Evolutionary conservation across 2,888 invertebrate species (phyloP), one percentile per base, ranked within the genome.

Genomic region (Abrostola tripartita): DNA sequence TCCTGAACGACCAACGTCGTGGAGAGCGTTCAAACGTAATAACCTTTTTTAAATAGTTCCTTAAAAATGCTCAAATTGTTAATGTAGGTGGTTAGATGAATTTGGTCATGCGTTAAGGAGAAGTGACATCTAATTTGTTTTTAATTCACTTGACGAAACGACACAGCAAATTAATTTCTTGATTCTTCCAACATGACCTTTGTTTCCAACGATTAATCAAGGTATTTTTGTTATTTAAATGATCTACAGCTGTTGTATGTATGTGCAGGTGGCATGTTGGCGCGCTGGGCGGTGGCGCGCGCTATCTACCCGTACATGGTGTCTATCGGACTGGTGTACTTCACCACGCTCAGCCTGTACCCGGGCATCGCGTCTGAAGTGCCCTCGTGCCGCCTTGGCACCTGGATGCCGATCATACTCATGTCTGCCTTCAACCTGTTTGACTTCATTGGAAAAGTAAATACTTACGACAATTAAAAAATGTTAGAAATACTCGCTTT

Each of bases 291-390:
- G 69, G 98, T 98, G 0, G 97, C 98, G 0, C 97, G 97, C 76
- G 96, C 96, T 0, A 97, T 98, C 73, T 98, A 98, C 91, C 98
- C 98, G 0, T 98, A 98, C 90, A 98, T 98, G 98, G 95, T 97
- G 47, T 97, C 98, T 36, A 98, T 98, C 77, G 97, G 97, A 0
- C 91, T 98, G 68, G 98, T 98, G 1, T 98, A 98, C 88, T 98
- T 98, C 86, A 98, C 98, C 0, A 98, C 98, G 0, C 95, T 98
- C 5, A 97, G 97, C 68, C 93, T 98, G 14, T 98, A 98, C 86
- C 98, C 98, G 0, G 98, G 98, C 56, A 98, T 98, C 55, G 97
- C 98, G 61, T 98, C 98, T 0, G 98, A 98, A 88, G 97, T 98
- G 37, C 95, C 96, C 11, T 98, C 98, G 65, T 98, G 98, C 85